Evolutionary conservation across 2,888 invertebrate species (phyloP).

Genomic region (Drosophila rellima): DNA sequence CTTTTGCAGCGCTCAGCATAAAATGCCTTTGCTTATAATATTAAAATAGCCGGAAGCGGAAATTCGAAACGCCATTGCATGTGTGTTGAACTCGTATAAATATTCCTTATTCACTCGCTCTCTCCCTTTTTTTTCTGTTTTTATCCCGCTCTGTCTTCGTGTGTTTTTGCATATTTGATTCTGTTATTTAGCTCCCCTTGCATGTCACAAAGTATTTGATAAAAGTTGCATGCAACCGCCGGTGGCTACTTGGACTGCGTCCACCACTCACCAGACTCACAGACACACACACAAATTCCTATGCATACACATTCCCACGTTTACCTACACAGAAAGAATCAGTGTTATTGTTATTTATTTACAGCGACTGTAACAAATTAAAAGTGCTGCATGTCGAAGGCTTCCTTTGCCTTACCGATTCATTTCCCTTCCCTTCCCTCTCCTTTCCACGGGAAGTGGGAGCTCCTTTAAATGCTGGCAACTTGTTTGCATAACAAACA

Average conservation of each 20-base stretch:
- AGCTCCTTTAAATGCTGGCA: conserved; percentile 41
- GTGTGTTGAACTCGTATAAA: conserved; percentile 38
- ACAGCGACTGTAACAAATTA: conserved; percentile 73
- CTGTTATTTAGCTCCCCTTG: conserved; percentile 39
- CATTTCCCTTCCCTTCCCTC: no score
- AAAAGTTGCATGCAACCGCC: conserved; percentile 70
- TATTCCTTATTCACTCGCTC: conserved; percentile 1
- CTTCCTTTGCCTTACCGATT: conserved; percentile 49
- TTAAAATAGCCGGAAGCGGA: conserved; percentile 81
- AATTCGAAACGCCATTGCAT: conserved; percentile 77
- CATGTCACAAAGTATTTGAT: conserved; percentile 77
- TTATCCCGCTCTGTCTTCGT: background rate
- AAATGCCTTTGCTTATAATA: conserved; percentile 80
- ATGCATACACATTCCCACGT: background rate
- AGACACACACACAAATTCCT: conserved; percentile 8
- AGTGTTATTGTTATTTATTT: conserved; percentile 68
- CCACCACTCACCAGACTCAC: conserved; percentile 24
- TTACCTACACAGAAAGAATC: conserved; percentile 7
- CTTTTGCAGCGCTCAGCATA: conserved; percentile 69
- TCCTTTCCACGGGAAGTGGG: background rate
- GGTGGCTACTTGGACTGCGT: conserved; percentile 51
- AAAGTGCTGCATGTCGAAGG: conserved; percentile 75
- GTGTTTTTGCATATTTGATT: conserved; percentile 69
- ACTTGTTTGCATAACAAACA: conserved; percentile 79
- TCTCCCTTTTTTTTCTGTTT: background rate